phyloP scores from a whole-genome alignment of 2,113 vertebrate species.

The Geococcyx californianus region DNA sequence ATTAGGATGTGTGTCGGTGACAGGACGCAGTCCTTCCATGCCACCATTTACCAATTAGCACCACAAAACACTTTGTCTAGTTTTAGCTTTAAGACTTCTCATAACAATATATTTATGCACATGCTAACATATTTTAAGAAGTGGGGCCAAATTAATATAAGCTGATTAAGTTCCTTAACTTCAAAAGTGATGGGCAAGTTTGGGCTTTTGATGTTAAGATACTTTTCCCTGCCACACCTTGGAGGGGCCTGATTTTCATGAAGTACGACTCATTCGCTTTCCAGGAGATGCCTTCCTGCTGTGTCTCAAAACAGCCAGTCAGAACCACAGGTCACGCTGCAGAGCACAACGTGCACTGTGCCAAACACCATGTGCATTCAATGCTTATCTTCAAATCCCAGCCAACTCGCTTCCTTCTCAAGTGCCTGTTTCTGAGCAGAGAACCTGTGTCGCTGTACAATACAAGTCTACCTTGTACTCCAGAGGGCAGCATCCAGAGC shows the following conservation, averaged over 20 bases:
- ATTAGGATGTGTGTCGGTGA: background rate
- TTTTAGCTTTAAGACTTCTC: conserved; percentile 2
- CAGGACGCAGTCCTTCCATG: background rate
- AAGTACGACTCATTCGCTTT: background rate
- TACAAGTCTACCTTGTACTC: background rate
- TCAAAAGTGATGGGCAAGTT: background rate
- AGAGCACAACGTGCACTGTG: background rate
- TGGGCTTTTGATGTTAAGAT: background rate
- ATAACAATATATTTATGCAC: background rate
- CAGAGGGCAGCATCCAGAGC: background rate
- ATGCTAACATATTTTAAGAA: background rate
- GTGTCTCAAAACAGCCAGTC: background rate
- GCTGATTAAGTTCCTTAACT: background rate
- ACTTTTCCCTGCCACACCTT: background rate
- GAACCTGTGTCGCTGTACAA: background rate
- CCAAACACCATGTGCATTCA: background rate
- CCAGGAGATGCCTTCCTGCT: background rate
- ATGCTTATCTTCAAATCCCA: background rate
- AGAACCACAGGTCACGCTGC: background rate
- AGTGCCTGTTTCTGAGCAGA: accelerated
- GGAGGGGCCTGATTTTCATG: background rate
- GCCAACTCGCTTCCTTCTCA: accelerated
- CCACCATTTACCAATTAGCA: background rate
- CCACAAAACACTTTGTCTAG: background rate
- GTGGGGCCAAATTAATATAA: background rate